Conservation (phyloP, 2,888 invertebrate genomes). For the Pammene aurita region DNA sequence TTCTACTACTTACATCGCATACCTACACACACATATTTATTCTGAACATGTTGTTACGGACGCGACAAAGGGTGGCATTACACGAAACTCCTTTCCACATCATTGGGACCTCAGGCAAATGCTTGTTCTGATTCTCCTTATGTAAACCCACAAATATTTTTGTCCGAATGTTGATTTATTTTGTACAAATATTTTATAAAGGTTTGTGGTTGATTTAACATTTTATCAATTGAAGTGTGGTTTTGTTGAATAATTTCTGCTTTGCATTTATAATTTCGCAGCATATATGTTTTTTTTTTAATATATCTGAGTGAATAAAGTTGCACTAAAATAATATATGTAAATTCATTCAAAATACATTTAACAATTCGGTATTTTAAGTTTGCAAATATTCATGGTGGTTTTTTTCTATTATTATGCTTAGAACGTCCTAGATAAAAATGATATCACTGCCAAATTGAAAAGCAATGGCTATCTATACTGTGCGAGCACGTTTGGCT, state of each 20-base stretch:
- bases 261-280: not conserved
- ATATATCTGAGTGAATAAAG: not conserved
- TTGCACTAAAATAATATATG: too few relatives aligned
- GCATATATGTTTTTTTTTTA: not conserved
- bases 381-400: too few relatives aligned
- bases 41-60: conserved; percentile 10
- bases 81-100: conserved; percentile 27
- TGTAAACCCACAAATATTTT: not conserved
- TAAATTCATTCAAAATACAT: too few relatives aligned
- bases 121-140: conserved; percentile 12
- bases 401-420: too few relatives aligned
- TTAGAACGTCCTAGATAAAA: too few relatives aligned
- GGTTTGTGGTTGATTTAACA: conserved; percentile 2
- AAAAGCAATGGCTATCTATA: not conserved
- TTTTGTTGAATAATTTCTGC: not conserved
- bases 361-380: too few relatives aligned
- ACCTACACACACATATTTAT: not conserved
- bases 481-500: conserved; percentile 7
- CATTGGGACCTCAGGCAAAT: conserved; percentile 25
- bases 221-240: not conserved
- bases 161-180: not conserved
- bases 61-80: conserved; percentile 6
- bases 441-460: too few relatives aligned
- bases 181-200: not conserved
- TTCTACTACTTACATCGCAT: not conserved